Percentiles rank a stretch among this genome's conserved stretches.
Evolutionary conservation across 2,888 invertebrate genomes (phyloP).

Genomic region (Alitta virens): DNA sequence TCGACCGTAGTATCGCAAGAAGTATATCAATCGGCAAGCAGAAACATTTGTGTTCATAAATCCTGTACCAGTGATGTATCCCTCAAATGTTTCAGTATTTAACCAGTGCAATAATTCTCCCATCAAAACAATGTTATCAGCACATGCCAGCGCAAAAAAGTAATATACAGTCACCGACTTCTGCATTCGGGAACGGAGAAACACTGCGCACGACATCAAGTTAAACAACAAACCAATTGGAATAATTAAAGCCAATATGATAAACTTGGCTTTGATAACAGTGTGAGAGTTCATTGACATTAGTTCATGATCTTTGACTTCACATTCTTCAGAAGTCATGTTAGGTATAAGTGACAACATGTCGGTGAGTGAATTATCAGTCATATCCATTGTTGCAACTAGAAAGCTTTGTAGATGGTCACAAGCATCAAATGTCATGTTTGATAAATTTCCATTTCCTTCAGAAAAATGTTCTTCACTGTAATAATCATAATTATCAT

Average conservation of each 20-base stretch:
- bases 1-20: constrained; percentile 1
- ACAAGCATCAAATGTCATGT: too few species aligned
- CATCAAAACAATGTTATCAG: constrained; percentile 12
- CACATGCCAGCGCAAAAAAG: constrained; percentile 7
- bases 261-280: constrained; percentile 6
- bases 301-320: too few species aligned
- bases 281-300: neutral
- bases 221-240: constrained; percentile 9
- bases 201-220: constrained; percentile 6
- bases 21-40: neutral
- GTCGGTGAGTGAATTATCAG: too few species aligned
- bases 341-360: too few species aligned
- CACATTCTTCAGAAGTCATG: too few species aligned
- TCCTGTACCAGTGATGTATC: neutral
- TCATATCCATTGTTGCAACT: too few species aligned
- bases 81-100: neutral
- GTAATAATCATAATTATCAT: too few species aligned
- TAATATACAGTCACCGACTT: constrained; percentile 5
- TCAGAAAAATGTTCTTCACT: too few species aligned
- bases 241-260: constrained; percentile 10
- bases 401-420: too few species aligned
- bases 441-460: too few species aligned
- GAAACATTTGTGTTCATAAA: neutral
- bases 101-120: constrained; percentile 13
- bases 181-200: constrained; percentile 5